Conservation (phyloP, 2,113 vertebrate genomes). For the Mystacornis crossleyi region DNA sequence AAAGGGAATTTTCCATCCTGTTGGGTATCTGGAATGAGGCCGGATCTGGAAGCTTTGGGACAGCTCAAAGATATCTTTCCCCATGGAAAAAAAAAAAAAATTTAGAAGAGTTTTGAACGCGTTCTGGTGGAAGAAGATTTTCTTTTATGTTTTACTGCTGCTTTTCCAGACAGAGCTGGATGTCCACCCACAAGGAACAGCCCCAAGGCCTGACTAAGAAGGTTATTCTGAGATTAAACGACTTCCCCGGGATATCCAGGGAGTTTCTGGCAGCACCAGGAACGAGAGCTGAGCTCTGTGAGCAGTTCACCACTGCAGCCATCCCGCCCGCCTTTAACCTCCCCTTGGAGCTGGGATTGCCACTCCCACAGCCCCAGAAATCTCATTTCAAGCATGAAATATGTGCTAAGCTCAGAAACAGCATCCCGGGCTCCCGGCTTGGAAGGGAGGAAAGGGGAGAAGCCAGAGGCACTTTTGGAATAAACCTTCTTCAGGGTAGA, state of each 20-base stretch:
- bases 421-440: not conserved
- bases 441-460: not conserved
- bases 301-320: not conserved
- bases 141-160: not conserved
- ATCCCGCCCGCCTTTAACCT: not conserved
- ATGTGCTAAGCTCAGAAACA: not conserved
- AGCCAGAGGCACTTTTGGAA: not conserved
- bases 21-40: not conserved
- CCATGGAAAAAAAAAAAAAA: too few relatives aligned
- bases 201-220: not conserved
- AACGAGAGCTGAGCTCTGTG: not conserved
- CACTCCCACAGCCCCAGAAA: not conserved
- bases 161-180: not conserved
- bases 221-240: not conserved
- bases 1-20: not conserved
- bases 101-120: not conserved
- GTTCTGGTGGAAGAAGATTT: not conserved
- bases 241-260: not conserved
- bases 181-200: not conserved
- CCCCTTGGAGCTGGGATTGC: not conserved
- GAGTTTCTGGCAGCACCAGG: not conserved
- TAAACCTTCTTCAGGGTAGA: not conserved
- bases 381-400: rapidly evolving
- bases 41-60: not conserved
- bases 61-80: not conserved